phyloP scores from a whole-genome alignment of 23 tunicate species.

The Phallusia fumigata region DNA sequence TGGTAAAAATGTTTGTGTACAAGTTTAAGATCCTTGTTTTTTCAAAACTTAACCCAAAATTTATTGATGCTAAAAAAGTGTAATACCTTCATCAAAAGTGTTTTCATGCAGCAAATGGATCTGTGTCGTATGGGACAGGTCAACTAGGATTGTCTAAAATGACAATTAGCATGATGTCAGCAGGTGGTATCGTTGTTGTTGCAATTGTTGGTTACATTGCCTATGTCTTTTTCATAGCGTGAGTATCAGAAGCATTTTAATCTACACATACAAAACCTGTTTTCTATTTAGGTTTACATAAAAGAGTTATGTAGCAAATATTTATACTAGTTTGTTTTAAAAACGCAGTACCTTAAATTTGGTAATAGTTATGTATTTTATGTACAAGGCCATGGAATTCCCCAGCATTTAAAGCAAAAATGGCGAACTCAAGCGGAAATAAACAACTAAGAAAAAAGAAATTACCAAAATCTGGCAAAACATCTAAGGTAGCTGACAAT shows the following conservation, averaged over 20 bases:
- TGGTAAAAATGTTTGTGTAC: too few species aligned
- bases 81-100: too few species aligned
- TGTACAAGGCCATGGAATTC: slow-evolving; percentile 49
- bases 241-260: slow-evolving; percentile 20
- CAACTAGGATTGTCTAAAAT: slow-evolving; percentile 41
- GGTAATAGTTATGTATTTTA: background rate
- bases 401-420: slow-evolving; percentile 19
- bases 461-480: background rate
- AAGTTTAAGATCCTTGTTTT: too few species aligned
- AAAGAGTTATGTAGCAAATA: too few species aligned
- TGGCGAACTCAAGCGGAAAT: slow-evolving; percentile 9
- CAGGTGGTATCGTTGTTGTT: slow-evolving; percentile 51
- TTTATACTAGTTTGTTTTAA: too few species aligned
- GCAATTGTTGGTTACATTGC: slow-evolving; percentile 50
- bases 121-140: background rate
- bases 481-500: background rate
- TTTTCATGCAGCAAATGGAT: background rate
- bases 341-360: too few species aligned
- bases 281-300: too few species aligned
- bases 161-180: slow-evolving; percentile 73
- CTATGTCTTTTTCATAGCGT: slow-evolving; percentile 79
- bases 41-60: too few species aligned
- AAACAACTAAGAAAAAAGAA: background rate
- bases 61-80: too few species aligned
- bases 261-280: background rate